phyloP scores from a whole-genome alignment of 2,888 invertebrate genomes.

The Invenusta paracnida region DNA sequence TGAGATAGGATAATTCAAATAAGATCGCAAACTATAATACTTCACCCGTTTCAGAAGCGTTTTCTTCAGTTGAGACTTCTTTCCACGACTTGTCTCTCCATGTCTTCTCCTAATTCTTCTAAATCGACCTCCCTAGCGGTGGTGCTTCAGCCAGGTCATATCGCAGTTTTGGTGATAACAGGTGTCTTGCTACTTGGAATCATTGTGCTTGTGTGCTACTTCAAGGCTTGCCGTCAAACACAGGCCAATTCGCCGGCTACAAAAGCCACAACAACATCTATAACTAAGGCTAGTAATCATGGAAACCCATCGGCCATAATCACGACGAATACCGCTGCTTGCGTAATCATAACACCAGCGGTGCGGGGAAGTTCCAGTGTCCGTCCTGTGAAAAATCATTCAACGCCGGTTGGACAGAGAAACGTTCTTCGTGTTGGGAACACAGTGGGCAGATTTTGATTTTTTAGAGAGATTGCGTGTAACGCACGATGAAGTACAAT shows the following conservation, averaged over 20 bases:
- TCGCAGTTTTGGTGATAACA: neutral
- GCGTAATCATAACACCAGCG: neutral
- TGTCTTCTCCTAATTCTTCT: no score
- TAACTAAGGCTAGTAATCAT: neutral
- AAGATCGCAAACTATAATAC: no score
- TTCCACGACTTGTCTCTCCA: no score
- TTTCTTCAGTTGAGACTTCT: no score
- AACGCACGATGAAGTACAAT: no score
- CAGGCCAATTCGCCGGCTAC: neutral
- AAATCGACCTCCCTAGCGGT: neutral
- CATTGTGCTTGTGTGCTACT: neutral
- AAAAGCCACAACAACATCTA: neutral
- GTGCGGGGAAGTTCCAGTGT: neutral
- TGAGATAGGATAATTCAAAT: no score
- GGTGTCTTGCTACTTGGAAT: neutral
- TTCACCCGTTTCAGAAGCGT: no score
- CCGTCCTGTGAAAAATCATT: neutral
- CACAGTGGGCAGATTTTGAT: neutral
- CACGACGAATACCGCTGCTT: neutral
- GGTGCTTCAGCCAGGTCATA: neutral
- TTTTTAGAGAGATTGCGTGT: neutral
- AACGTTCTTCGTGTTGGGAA: slow-evolving; percentile 9
- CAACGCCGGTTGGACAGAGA: neutral
- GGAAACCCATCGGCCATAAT: neutral
- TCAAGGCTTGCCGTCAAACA: neutral